Conservation (phyloP, 1,140 invertebrate species). For the Macrobrachium rosenbergii region DNA sequence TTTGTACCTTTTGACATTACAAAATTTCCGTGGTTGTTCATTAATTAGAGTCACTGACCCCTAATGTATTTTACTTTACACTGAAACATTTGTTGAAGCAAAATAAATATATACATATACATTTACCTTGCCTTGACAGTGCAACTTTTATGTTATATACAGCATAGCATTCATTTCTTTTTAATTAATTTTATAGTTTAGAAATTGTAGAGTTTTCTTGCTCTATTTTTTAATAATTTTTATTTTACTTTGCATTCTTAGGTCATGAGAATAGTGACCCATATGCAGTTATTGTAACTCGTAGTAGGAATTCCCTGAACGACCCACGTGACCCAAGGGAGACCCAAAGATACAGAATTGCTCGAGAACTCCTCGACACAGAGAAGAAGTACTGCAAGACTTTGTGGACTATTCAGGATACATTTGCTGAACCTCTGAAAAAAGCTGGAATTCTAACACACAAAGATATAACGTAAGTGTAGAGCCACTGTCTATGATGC, state of each 20-base stretch:
- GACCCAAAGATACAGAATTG: slow-evolving; percentile 68
- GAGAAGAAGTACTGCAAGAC: slow-evolving; percentile 71
- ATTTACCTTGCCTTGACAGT: too few species aligned
- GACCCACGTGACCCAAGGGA: slow-evolving; percentile 61
- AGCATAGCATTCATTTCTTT: too few species aligned
- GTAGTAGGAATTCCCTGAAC: background rate
- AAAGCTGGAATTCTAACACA: slow-evolving; percentile 68
- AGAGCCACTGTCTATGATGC: background rate
- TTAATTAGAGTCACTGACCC: too few species aligned
- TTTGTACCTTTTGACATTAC: too few species aligned
- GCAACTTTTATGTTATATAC: too few species aligned
- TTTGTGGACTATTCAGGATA: slow-evolving; percentile 70
- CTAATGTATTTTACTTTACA: too few species aligned
- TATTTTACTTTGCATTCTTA: too few species aligned
- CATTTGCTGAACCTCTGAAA: slow-evolving; percentile 70
- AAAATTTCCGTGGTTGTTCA: too few species aligned
- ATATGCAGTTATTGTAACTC: slow-evolving; percentile 16
- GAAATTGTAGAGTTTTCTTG: background rate
- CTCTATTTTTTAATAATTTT: too few species aligned
- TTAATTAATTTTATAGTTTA: background rate
- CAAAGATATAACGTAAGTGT: slow-evolving; percentile 67
- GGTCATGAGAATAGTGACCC: slow-evolving; percentile 27
- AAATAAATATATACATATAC: too few species aligned
- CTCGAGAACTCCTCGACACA: slow-evolving; percentile 70
- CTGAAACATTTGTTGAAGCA: too few species aligned